Conservation (phyloP, 2,797 vertebrate genomes). For the Sarcophilus harrisii region DNA sequence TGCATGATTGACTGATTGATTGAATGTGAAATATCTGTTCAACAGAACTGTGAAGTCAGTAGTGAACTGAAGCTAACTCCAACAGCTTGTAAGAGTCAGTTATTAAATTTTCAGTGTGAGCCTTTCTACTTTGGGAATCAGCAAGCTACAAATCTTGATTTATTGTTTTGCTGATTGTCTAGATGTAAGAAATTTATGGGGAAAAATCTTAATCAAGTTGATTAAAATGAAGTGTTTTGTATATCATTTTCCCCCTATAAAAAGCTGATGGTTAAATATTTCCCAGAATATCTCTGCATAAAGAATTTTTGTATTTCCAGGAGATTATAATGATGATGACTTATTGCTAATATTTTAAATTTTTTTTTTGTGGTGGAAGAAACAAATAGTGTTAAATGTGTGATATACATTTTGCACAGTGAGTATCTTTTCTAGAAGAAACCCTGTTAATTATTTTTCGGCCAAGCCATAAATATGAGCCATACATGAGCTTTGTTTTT, state of each 20-base stretch:
- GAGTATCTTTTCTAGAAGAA: background rate
- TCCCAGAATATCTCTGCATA: no score
- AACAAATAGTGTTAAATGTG: background rate
- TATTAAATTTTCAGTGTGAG: background rate
- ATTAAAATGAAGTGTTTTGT: no score
- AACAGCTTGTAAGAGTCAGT: background rate
- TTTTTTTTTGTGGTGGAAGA: background rate
- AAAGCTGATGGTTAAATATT: no score
- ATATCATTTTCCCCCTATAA: no score
- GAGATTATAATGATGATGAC: no score
- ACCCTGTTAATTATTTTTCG: background rate
- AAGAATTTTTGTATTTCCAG: no score
- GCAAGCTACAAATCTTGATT: background rate
- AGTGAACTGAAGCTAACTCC: background rate
- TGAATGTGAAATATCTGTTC: background rate
- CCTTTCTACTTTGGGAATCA: background rate
- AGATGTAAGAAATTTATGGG: no score
- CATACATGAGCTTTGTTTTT: background rate
- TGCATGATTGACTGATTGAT: background rate
- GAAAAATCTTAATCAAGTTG: no score
- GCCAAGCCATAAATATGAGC: background rate
- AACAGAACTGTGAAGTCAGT: background rate
- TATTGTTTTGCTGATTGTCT: no score
- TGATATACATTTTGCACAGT: background rate
- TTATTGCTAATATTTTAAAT: no score